phyloP scores from a whole-genome alignment of 2,888 invertebrate genomes.

The Lydus trimaculatus region DNA sequence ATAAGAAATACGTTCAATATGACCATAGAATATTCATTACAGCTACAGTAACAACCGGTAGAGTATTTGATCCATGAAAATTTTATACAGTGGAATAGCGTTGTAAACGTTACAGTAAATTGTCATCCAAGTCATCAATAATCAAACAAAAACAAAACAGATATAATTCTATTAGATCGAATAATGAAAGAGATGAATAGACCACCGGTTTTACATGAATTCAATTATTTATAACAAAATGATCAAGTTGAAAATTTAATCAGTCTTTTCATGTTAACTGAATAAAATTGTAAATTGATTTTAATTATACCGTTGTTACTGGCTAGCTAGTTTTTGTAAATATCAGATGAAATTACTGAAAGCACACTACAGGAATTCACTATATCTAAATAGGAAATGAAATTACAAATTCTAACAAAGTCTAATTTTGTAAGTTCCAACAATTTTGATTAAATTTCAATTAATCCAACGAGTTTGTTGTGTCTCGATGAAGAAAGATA shows the following conservation, averaged over 20 bases:
- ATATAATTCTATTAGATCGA: slow-evolving; percentile 17
- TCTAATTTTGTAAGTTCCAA: background rate
- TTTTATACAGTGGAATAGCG: slow-evolving; percentile 4
- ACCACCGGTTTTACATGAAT: background rate
- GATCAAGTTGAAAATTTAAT: background rate
- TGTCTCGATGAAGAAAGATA: background rate
- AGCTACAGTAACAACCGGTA: background rate
- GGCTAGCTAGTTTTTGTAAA: background rate
- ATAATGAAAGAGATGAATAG: background rate
- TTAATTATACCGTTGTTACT: background rate
- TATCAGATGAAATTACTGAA: background rate
- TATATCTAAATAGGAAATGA: background rate
- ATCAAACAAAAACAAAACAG: slow-evolving; percentile 12
- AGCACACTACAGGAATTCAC: background rate
- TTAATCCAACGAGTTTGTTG: background rate
- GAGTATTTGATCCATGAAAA: slow-evolving; percentile 12
- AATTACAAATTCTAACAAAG: background rate
- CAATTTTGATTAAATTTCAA: background rate
- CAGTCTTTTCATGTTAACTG: background rate
- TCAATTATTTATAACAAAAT: background rate
- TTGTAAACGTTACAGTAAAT: background rate
- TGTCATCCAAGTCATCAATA: slow-evolving; percentile 14
- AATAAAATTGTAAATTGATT: background rate
- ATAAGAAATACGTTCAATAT: background rate
- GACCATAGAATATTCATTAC: background rate